Percentiles rank a stretch among this genome's conserved stretches.
These are phyloP conservation scores for Micromesistius poutassou DNA, from an alignment of 2,797 vertebrate species.

Conservation along the genomic window DNA sequence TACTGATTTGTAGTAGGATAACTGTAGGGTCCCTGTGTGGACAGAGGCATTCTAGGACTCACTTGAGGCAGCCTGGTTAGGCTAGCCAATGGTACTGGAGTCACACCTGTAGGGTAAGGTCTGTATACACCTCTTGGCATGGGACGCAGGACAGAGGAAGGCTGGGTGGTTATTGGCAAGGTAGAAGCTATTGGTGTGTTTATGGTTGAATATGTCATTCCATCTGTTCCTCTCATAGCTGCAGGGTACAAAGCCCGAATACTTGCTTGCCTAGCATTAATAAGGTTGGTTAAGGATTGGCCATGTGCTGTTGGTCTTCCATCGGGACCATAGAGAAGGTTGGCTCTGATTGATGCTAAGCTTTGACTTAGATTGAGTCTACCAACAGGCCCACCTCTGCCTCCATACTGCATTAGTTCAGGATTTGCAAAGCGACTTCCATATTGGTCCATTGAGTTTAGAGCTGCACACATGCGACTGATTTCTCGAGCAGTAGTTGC, in stretches of 20 bases:
- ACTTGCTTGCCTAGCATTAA: conserved; percentile 80
- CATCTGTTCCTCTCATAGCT: conserved; percentile 88
- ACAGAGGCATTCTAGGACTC: conserved; percentile 83
- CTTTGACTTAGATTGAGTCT: conserved; percentile 79
- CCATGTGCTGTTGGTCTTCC: conserved; percentile 73
- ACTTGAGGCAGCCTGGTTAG: conserved; percentile 87
- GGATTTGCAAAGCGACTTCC: conserved; percentile 81
- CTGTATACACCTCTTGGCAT: conserved; percentile 88
- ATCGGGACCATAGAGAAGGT: conserved; percentile 87
- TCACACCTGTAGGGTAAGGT: conserved; percentile 81
- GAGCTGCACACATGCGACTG: conserved; percentile 96
- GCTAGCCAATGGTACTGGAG: conserved; percentile 88
- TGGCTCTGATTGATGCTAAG: conserved; percentile 80
- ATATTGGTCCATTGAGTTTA: conserved; percentile 94
- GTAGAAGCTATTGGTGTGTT: conserved; percentile 98
- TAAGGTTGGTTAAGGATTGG: conserved; percentile 82
- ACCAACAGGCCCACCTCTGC: conserved; percentile 70
- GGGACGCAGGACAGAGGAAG: conserved; percentile 84
- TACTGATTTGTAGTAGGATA: conserved; percentile 80
- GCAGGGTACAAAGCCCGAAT: conserved; percentile 88
- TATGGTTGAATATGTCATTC: conserved; percentile 99
- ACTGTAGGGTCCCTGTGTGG: conserved; percentile 80
- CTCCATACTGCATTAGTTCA: conserved; percentile 83
- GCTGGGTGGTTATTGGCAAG: conserved; percentile 98
- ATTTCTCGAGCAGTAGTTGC: conserved; percentile 97